Base-by-base conservation (phyloP, 2,888 invertebrate genomes). In the Yponomeuta malinellus region DNA sequence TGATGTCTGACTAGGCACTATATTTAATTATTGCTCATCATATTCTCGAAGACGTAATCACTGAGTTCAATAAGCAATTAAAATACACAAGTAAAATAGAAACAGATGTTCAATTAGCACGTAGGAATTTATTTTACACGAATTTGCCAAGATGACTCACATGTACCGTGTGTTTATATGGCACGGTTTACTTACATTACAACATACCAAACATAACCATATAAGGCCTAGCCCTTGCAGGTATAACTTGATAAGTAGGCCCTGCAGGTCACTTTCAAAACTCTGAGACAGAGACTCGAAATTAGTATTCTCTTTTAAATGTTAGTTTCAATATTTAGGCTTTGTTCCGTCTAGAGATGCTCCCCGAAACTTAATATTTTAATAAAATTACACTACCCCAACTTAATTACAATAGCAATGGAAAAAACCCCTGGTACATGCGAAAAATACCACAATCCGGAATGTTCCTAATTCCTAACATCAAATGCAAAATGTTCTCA, bases 231-330 rank as follows among this genome's bases (percentile, higher is more conserved):
- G 87, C 90, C 90, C 90, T 90, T 89, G 85, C 86, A 12, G 52
- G 5, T 59, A 77, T 86, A 82, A 84, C 84, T 82, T 87, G 1
- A 15, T 59, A 86, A 89, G 82, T 90, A 89, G 88, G 89, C 83
- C 88, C 86, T 31, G 83, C 85, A 82, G 82, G 82, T 81, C 81
- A 86, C 90, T 91, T 90, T 90, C 90, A 89, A 87, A 86, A 90
- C 82, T 78, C 31, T 33, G 31, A 59, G 1, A 59, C 65, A 10
- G 29, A 3, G 29, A 65, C 65, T 65, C 31, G 2, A 31, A 65
- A 29, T 31, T 65, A 10, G 9, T 65, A 31, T 33, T 29, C 52
- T 43, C 43, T 43, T 43, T 43, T 43, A 43, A 43, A 43, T 43
- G 6, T 43, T 43, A 43, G 6, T 43, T 43, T 43, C 43, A 43